Evolutionary conservation across 2,113 vertebrate genomes (phyloP), one percentile per base, ranked within the genome.

Genomic region (Ceratotherium simum): DNA sequence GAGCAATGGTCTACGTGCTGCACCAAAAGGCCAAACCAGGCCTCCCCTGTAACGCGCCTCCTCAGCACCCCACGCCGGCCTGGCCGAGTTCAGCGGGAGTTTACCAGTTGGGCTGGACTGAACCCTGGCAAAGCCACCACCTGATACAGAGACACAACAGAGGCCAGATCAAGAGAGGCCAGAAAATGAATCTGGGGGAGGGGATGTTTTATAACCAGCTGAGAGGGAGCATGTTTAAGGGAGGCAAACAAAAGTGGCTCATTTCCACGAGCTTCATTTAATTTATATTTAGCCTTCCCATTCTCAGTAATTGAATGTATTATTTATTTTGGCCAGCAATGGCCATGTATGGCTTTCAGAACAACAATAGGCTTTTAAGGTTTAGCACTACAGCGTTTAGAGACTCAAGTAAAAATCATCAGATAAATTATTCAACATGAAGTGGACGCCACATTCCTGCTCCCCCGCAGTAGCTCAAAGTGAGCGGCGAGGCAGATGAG

Each of bases 21-120:
- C 89, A 87, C 25, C 82, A 98, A 97, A 98, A 92, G 91, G 95
- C 90, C 13, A 13, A 95, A 81, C 73, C 70, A 72, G 73, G 62
- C 95, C 96, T 92, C 1, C 33, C 93, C 39, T 46, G 48, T 36
- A 75, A 95, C 95, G 96, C 79, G 69, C 96, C 97, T 86, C 72
- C 12, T 98, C 97, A 97, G 98, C 97, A 90, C 75, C 95, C 98
- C 36, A 81, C 29, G 7, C 90, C 73, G 97, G 97, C 96, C 90
- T 62, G 93, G 95, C 96, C 94, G 56, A 36, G 65, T 67, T 94
- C 92, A 96, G 79, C 54, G 88, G 95, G 98, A 98, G 98, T 82
- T 85, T 91, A 92, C 97, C 97, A 90, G 97, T 75, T 75, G 39
- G 80, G 97, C 95, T 76, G 46, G 97, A 97, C 25, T 65, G 70